Percentiles rank a stretch among this genome's conserved stretches.
These are phyloP conservation scores for Hydractinia symbiolongicarpus DNA, from an alignment of 30 jellyfish, hydroid and myxozoan genomes.

Conservation along the genomic window DNA sequence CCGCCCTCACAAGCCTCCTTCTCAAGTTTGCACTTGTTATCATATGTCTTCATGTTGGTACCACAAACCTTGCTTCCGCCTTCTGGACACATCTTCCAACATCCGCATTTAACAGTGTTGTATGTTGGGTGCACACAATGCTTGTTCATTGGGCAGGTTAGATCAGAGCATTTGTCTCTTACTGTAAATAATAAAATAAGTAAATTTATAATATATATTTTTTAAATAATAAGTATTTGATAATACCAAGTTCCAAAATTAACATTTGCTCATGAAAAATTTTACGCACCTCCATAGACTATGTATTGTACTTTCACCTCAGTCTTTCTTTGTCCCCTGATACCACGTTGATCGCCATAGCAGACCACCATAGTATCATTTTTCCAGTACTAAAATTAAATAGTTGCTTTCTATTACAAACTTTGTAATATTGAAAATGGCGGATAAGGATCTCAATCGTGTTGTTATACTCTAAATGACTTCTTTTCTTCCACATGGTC, in stretches of 20 bases:
- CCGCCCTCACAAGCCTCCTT: conserved; percentile 15
- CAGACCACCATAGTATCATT: background rate
- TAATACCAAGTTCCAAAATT: background rate
- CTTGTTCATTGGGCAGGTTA: conserved; percentile 17
- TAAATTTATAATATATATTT: background rate
- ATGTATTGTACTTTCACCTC: conserved; percentile 9
- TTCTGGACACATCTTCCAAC: background rate
- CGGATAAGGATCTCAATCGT: no score
- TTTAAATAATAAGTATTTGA: background rate
- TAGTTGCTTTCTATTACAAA: background rate
- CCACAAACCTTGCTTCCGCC: conserved; percentile 13
- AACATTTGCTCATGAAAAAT: background rate
- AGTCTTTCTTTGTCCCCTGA: background rate
- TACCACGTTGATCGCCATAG: conserved; percentile 24
- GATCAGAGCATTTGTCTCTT: conserved; percentile 4
- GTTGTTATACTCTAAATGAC: background rate
- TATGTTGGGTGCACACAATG: conserved; percentile 13
- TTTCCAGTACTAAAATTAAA: conserved; percentile 5
- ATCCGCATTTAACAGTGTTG: conserved; percentile 8
- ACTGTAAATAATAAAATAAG: background rate
- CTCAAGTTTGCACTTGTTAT: background rate
- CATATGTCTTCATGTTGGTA: conserved; percentile 4
- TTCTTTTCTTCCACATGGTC: background rate
- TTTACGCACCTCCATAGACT: conserved; percentile 7
- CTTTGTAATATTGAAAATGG: background rate